Percentiles rank a stretch among this genome's conserved stretches.
These are phyloP conservation scores for Tortrix viridana DNA, from an alignment of 2,888 invertebrate species.

Conservation along the genomic window DNA sequence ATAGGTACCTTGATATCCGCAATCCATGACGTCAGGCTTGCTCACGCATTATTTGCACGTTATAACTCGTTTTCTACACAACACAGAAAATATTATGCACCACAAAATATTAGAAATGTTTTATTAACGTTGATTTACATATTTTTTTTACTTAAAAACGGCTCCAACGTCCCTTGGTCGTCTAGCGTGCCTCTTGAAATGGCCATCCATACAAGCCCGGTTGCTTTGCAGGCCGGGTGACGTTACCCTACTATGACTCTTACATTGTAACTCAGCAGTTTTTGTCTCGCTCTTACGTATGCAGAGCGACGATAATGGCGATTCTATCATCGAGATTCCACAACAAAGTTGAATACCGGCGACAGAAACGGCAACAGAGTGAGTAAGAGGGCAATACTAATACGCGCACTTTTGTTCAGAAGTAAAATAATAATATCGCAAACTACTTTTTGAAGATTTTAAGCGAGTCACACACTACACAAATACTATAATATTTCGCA, in stretches of 20 bases:
- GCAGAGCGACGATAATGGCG: conserved; percentile 17
- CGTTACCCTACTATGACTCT: conserved; percentile 1
- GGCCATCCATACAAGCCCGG: background rate
- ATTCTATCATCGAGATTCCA: conserved; percentile 11
- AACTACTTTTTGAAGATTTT: background rate
- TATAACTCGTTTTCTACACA: background rate
- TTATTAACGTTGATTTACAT: background rate
- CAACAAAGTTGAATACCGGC: conserved; percentile 8
- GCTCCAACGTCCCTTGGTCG: background rate
- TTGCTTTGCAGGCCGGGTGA: conserved; percentile 1
- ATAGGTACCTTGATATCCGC: conserved; percentile 13
- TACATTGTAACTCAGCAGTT: background rate
- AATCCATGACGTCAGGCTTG: conserved; percentile 1
- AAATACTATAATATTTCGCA: too few species aligned
- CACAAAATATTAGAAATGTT: background rate
- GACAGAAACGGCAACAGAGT: conserved; percentile 7
- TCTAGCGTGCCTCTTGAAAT: conserved; percentile 19
- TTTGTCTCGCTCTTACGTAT: conserved; percentile 14
- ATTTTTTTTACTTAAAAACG: background rate
- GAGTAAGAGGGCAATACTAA: conserved; percentile 17
- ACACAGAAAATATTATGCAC: background rate
- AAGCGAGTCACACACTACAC: too few species aligned
- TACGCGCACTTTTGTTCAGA: conserved; percentile 29
- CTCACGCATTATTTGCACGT: background rate
- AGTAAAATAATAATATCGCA: background rate